Conservation (phyloP, 2,888 invertebrate genomes). For the Glaucopsyche alexis region DNA sequence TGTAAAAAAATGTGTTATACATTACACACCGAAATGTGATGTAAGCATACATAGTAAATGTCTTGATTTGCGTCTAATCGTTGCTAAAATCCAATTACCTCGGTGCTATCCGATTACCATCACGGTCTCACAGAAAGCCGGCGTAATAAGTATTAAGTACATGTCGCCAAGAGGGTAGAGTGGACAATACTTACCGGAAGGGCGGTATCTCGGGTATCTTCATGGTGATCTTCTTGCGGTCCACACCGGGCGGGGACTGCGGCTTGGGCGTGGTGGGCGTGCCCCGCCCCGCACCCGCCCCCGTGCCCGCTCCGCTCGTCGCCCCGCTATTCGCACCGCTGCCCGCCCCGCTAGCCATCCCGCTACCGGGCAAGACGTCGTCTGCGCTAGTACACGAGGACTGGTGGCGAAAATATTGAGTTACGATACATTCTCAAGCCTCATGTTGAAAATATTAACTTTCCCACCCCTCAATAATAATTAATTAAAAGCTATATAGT, state of each 20-base stretch:
- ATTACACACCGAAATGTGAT: no score
- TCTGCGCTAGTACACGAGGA: constrained; percentile 2
- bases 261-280: constrained; percentile 65
- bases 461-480: no score
- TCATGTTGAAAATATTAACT: neutral
- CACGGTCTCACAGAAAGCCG: neutral
- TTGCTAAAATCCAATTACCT: no score
- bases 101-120: no score
- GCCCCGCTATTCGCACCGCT: neutral
- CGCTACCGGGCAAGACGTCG: neutral
- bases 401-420: neutral
- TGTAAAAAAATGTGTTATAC: no score
- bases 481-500: no score
- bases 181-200: constrained; percentile 56
- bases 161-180: neutral
- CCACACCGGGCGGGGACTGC: constrained; percentile 43
- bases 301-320: neutral
- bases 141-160: neutral
- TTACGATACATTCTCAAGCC: neutral
- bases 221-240: constrained; percentile 61
- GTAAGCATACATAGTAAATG: neutral
- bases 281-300: neutral
- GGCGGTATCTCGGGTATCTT: constrained; percentile 77
- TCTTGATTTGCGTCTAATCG: neutral
- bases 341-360: neutral